Conservation (phyloP, 2,113 vertebrate species). For the Dipodomys ordii region DNA sequence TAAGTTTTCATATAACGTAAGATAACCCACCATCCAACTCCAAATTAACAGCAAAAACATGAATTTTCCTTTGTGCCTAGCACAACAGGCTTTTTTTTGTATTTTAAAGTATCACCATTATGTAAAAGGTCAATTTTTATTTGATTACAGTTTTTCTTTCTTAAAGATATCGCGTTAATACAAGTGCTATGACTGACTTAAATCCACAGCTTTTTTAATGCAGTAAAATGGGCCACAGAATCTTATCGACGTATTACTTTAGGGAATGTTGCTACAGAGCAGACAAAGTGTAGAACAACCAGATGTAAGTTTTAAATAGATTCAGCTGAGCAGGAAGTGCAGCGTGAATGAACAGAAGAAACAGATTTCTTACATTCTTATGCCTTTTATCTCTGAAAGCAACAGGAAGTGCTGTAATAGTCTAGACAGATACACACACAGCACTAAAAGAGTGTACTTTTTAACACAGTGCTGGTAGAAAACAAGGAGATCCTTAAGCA, state of each 20-base stretch:
- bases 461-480: not conserved
- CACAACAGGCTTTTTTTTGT: slow-evolving; percentile 9
- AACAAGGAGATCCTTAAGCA: not conserved
- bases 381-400: not conserved
- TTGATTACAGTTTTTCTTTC: slow-evolving; percentile 22
- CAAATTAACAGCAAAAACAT: not conserved
- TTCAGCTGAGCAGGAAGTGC: not conserved
- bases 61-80: slow-evolving; percentile 5
- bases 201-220: not conserved
- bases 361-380: not conserved
- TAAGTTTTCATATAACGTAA: not conserved
- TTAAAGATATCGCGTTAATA: slow-evolving; percentile 49
- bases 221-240: slow-evolving; percentile 43
- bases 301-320: slow-evolving; percentile 1
- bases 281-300: not conserved
- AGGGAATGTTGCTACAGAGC: slow-evolving; percentile 29
- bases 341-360: not conserved
- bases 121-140: slow-evolving; percentile 46
- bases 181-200: slow-evolving; percentile 14
- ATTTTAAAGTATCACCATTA: not conserved
- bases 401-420: not conserved
- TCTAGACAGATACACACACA: not conserved
- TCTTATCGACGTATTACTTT: slow-evolving; percentile 13
- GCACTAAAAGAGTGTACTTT: not conserved
- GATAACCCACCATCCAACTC: not conserved